Percentiles rank a stretch among this genome's conserved stretches.
These are phyloP conservation scores for Tinamus guttatus DNA, from an alignment of 2,113 vertebrate species.

Conservation along the genomic window DNA sequence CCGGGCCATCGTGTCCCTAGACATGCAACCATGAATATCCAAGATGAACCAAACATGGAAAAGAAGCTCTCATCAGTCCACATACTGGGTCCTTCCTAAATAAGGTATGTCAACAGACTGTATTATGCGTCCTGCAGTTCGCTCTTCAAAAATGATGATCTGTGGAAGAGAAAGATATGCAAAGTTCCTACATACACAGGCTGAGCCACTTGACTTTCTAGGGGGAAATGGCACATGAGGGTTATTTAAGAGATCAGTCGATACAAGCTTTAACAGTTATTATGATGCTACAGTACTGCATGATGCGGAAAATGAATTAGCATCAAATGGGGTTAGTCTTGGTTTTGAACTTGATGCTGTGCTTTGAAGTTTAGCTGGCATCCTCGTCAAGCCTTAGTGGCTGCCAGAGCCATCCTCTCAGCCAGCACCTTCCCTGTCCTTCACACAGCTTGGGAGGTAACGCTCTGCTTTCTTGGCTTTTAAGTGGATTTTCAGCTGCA, in stretches of 20 bases:
- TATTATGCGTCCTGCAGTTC: slow-evolving; percentile 82
- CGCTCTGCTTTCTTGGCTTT: background rate
- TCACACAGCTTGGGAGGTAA: background rate
- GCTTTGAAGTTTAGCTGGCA: background rate
- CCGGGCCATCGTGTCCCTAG: slow-evolving; percentile 13
- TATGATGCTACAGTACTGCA: background rate
- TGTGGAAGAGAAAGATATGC: slow-evolving; percentile 43
- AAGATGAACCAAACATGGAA: background rate
- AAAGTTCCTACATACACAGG: background rate
- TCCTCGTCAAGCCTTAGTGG: accelerated
- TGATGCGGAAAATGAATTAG: background rate
- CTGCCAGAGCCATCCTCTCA: background rate
- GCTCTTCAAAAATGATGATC: slow-evolving; percentile 92
- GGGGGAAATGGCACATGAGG: background rate
- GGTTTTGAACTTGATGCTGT: background rate
- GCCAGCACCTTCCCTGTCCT: background rate
- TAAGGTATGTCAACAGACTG: slow-evolving; percentile 85
- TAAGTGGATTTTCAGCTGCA: background rate
- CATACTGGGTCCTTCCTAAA: slow-evolving; percentile 85
- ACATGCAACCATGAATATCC: slow-evolving; percentile 29
- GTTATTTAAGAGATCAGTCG: background rate
- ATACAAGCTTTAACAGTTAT: background rate
- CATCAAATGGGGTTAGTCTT: background rate
- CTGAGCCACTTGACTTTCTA: background rate
- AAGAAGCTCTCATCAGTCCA: slow-evolving; percentile 65